Base-by-base conservation (phyloP, 30 jellyfish, hydroid and myxozoan species). In the Cassiopea andromeda region DNA sequence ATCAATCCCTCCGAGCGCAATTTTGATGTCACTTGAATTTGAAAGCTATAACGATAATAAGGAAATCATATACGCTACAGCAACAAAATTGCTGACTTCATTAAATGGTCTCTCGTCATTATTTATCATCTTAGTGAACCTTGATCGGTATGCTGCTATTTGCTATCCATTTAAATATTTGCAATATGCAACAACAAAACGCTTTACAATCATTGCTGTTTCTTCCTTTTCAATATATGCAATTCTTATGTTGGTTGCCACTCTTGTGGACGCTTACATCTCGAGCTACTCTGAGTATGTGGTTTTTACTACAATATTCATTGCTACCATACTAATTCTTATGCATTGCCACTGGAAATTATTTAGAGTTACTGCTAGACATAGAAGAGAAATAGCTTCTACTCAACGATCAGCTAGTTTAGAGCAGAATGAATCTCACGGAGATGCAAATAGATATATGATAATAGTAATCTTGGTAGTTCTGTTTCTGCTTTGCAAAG, bases 111-210 rank as follows among this genome's bases (percentile, higher is more conserved):
- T 80, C 66, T 54, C 75, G 79, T 67, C 64, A 43, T 47, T 38
- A 10, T 80, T 57, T 38, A 48, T 80, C 58, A 58, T 67, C 0
- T 5, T 80, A 17, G 44, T 61, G 9, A 80, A 76, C 64, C 7
- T 80, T 1, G 89, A 80, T 64, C 50, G 89, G 5, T 80, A 18
- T 45, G 15, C 43, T 1, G 75, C 89, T 1, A 60, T 80, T 12
- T 60, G 78, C n/a, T 45, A 68, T 66, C 78, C 77, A 18, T 80
- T 16, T 43, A 5, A 2, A 38, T 80, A 80, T 49, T 6, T 54
- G 69, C 60, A 61, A 61, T 45, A 64, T 50, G 89, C 89, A 54
- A 54, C 89, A n/a, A 38, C 78, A 7, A 80, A 61, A 12, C 2
- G 8, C 15, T 19, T 5, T 66, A 19, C 19, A 16, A 2, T 16